phyloP scores from a whole-genome alignment of 2,113 vertebrate species.

The Rhineura floridana region DNA sequence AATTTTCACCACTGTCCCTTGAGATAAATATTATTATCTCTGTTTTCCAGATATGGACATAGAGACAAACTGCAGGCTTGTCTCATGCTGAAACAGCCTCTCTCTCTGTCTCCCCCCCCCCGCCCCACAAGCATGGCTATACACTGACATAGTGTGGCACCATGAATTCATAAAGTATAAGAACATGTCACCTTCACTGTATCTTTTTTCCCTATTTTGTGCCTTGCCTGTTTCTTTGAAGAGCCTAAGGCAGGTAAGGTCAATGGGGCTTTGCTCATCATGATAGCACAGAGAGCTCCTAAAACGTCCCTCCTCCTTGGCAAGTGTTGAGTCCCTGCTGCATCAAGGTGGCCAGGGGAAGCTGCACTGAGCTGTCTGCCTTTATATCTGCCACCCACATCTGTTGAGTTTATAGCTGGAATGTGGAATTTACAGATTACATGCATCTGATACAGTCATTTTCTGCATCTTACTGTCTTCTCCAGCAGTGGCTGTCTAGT shows the following conservation, averaged over 20 bases:
- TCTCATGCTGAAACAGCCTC: slow-evolving; percentile 22
- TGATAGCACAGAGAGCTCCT: not conserved
- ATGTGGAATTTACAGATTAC: not conserved
- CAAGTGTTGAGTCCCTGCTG: not conserved
- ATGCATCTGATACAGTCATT: not conserved
- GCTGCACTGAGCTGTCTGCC: not conserved
- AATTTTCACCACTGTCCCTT: slow-evolving; percentile 37
- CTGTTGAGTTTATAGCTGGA: not conserved
- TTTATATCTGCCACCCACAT: not conserved
- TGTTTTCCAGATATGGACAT: slow-evolving; percentile 49
- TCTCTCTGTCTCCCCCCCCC: not conserved
- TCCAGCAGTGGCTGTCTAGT: not conserved
- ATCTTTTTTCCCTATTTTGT: not conserved
- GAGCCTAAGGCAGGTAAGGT: not conserved
- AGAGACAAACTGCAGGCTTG: slow-evolving; percentile 45
- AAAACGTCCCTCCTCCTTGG: not conserved
- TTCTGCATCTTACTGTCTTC: not conserved
- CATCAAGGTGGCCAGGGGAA: not conserved
- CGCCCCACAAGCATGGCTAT: not conserved
- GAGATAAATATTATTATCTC: slow-evolving; percentile 63
- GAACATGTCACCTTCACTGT: slow-evolving; percentile 1
- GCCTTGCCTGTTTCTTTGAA: not conserved
- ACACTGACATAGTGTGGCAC: slow-evolving; percentile 33
- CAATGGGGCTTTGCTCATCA: not conserved
- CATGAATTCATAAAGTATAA: not conserved